phyloP scores from a whole-genome alignment of 2,797 vertebrate species.

The Peromyscus attwateri region DNA sequence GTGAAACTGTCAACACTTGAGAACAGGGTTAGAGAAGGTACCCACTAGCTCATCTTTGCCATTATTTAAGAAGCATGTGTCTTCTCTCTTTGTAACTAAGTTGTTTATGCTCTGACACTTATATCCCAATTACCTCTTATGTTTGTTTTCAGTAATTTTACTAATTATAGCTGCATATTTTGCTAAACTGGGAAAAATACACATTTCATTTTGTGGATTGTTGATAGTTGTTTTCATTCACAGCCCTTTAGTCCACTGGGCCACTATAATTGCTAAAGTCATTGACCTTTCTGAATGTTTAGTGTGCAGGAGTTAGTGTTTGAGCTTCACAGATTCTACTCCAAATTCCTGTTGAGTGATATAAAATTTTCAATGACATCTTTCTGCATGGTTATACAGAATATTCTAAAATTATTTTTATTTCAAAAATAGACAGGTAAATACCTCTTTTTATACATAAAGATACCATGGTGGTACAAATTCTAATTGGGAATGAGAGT shows the following conservation, averaged over 20 bases:
- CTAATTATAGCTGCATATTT: too few species aligned
- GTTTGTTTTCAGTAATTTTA: not conserved
- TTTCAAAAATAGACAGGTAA: too few species aligned
- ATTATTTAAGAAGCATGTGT: not conserved
- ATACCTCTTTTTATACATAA: not conserved
- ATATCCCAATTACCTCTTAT: not conserved
- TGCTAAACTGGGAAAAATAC: too few species aligned
- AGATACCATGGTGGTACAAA: not conserved
- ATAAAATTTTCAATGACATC: not conserved
- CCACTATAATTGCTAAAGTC: not conserved
- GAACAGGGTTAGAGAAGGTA: too few species aligned
- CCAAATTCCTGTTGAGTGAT: too few species aligned
- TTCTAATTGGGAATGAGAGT: not conserved
- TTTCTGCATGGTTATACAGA: too few species aligned
- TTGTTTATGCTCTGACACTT: not conserved
- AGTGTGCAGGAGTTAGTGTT: too few species aligned
- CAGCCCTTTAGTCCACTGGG: not conserved
- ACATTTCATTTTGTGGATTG: not conserved
- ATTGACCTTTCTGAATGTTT: not conserved
- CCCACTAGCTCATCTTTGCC: not conserved
- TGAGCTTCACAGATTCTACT: not conserved
- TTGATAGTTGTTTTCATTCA: not conserved
- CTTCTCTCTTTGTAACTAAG: too few species aligned
- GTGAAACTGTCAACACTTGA: accelerated
- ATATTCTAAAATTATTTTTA: not conserved